Percentiles rank a stretch among this genome's conserved stretches.
Evolutionary conservation across 2,888 invertebrate genomes (phyloP).

Genomic region (Eupithecia tripunctaria): DNA sequence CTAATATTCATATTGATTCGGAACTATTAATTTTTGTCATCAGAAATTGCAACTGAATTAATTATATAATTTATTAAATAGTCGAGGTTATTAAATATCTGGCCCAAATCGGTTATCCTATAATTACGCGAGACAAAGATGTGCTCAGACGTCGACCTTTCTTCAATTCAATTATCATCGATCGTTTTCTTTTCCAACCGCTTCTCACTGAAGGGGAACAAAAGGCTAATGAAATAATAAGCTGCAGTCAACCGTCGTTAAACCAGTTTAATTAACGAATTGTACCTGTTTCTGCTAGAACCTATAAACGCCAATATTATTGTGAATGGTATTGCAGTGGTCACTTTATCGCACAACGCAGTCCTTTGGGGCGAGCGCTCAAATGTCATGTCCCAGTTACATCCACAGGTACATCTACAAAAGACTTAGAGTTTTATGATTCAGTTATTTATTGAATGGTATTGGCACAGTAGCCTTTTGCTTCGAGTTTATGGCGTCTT

Average conservation of each 20-base stretch:
- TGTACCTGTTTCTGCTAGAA: constrained; percentile 33
- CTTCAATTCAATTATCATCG: constrained; percentile 67
- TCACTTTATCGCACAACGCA: constrained; percentile 39
- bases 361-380: constrained; percentile 32
- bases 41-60: too few species aligned
- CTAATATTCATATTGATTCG: too few species aligned
- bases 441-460: not conserved
- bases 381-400: constrained; percentile 42
- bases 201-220: constrained; percentile 57
- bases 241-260: constrained; percentile 51
- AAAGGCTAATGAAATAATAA: constrained; percentile 71
- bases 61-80: too few species aligned
- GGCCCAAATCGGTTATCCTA: not conserved
- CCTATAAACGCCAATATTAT: not conserved
- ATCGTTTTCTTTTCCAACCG: constrained; percentile 59
- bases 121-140: constrained; percentile 37
- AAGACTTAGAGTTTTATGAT: not conserved
- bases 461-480: not conserved
- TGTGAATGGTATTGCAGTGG: constrained; percentile 34
- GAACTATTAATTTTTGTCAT: too few species aligned
- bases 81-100: not conserved
- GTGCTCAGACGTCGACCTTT: constrained; percentile 41
- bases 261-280: constrained; percentile 54
- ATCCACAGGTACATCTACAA: constrained; percentile 4
- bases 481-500: not conserved